Evolutionary conservation across 2,113 vertebrate species (phyloP), one percentile per base, ranked within the genome.

Genomic region (Chrysemys picta): DNA sequence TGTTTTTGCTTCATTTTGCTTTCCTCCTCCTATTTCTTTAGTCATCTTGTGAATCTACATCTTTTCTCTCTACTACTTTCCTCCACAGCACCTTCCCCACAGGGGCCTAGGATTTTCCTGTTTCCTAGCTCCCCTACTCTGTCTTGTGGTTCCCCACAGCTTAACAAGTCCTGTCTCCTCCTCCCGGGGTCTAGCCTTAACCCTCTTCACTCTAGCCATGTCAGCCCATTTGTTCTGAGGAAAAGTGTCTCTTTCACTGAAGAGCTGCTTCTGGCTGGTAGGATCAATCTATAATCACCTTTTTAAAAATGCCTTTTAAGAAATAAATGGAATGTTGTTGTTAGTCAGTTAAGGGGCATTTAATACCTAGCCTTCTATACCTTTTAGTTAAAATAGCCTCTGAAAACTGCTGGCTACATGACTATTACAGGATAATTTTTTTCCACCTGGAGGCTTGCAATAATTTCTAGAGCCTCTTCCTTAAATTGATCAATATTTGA

Each of bases 181-280:
- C 98, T 98, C 96, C 97, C 94, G 96, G 98, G 97, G 89, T 96
- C 97, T 98, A 98, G 98, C 98, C 98, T 98, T 97, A 94, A 98
- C 98, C 98, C 98, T 98, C 98, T 98, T 89, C 98, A 97, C 97
- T 97, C 97, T 98, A 98, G 98, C 98, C 98, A 97, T 97, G 98
- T 98, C 99, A 99, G 99, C 98, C 98, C 98, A 95, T 97, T 98
- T 97, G 98, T 99, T 98, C 99, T 99, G 99, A 99, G 99, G 99
- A 99, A 99, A 99, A 99, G 99, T 95, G 99, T 99, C 98, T 99
- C 99, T 98, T 99, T 99, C 99, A 99, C 98, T 97, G 99, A 99
- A 98, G 99, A 99, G 98, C 98, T 99, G 98, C 98, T 99, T 98
- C 99, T 99, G 99, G 99, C 98, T 95, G 99, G 99, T 99, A 99